A percentile compares a stretch with the other conserved stretches of the same genome.
phyloP scores from a whole-genome alignment of 2,888 invertebrate species.

The Tipula lateralis region DNA sequence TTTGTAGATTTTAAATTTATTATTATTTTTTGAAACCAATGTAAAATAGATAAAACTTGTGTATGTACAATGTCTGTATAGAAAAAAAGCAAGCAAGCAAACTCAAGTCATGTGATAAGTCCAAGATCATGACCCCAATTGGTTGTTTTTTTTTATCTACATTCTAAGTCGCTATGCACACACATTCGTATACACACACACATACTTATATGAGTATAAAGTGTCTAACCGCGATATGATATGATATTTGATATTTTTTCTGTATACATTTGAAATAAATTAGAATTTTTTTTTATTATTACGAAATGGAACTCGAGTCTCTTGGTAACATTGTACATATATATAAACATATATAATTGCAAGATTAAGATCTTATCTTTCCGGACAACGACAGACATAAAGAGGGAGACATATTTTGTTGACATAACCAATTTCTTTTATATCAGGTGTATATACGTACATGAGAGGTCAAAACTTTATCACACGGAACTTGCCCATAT shows the following conservation, averaged over 20 bases:
- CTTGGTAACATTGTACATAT: neutral
- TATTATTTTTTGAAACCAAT: constrained; percentile 14
- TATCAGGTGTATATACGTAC: constrained; percentile 14
- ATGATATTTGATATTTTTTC: constrained; percentile 14
- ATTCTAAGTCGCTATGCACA: neutral
- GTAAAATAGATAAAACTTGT: constrained; percentile 14
- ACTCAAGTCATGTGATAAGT: constrained; percentile 27
- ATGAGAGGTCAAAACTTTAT: neutral
- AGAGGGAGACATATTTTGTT: neutral
- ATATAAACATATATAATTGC: neutral
- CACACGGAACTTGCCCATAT: neutral
- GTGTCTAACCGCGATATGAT: neutral
- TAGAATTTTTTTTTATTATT: neutral
- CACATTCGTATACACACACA: neutral
- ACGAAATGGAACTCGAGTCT: neutral
- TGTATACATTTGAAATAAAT: neutral
- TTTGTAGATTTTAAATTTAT: neutral
- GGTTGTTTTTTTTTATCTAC: constrained; percentile 27
- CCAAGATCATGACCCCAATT: constrained; percentile 29
- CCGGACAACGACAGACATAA: neutral
- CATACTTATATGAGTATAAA: neutral
- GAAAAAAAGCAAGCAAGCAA: neutral
- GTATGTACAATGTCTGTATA: neutral
- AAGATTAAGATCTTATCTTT: neutral
- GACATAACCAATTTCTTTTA: neutral